Evolutionary conservation across 2,888 invertebrate species (phyloP).

Genomic region (Drosophila cognata): DNA sequence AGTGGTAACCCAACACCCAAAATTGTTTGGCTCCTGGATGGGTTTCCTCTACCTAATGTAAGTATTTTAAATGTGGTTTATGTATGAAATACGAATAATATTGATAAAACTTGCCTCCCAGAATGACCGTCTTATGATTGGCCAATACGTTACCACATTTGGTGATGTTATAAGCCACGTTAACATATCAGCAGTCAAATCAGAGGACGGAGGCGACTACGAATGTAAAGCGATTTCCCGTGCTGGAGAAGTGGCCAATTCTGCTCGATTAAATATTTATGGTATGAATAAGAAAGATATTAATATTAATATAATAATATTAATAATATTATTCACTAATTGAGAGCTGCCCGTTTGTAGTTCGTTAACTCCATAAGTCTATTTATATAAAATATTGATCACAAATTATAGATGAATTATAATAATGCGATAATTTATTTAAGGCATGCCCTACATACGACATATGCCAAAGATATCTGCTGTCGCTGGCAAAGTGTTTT

Average conservation of each 20-base stretch:
- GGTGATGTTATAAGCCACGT: constrained; percentile 96
- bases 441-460: constrained; percentile 92
- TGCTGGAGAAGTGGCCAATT: constrained; percentile 91
- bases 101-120: constrained; percentile 43
- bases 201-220: constrained; percentile 95
- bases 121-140: constrained; percentile 91
- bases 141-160: constrained; percentile 95
- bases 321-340: no score
- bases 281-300: constrained; percentile 84
- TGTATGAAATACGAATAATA: background rate
- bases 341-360: background rate
- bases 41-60: constrained; percentile 88
- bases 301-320: background rate
- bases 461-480: constrained; percentile 94
- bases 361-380: background rate
- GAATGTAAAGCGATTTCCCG: constrained; percentile 93
- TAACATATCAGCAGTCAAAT: constrained; percentile 93
- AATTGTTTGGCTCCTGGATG: constrained; percentile 91
- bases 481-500: constrained; percentile 91
- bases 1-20: constrained; percentile 92
- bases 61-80: constrained; percentile 39
- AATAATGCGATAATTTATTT: background rate
- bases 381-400: constrained; percentile 22
- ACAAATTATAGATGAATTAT: background rate
- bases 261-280: constrained; percentile 94